Conservation (phyloP, 2,113 vertebrate species). For the Pristiophorus japonicus region DNA sequence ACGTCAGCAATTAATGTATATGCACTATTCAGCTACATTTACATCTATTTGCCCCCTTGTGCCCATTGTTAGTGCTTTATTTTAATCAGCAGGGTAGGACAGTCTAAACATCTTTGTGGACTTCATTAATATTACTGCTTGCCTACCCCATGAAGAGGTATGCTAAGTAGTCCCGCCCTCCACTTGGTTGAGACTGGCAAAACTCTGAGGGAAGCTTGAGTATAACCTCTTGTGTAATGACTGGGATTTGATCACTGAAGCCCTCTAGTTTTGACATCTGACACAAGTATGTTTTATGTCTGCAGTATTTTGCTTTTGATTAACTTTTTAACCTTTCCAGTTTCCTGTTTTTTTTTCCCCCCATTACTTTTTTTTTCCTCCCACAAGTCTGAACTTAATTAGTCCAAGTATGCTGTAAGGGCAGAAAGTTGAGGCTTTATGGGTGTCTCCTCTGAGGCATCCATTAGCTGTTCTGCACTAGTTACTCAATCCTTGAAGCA, state of each 20-base stretch:
- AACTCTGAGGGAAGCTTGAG: neutral
- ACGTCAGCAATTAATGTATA: neutral
- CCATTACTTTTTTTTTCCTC: neutral
- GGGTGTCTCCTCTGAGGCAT: neutral
- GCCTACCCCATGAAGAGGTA: neutral
- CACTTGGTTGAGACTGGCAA: neutral
- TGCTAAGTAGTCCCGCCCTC: neutral
- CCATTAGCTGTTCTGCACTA: neutral
- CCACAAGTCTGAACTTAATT: neutral
- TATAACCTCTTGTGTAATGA: neutral
- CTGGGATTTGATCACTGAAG: neutral
- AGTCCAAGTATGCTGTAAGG: neutral
- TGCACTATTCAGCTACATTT: neutral
- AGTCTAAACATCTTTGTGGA: neutral
- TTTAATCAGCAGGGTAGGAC: neutral
- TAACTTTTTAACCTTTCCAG: neutral
- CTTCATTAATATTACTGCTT: neutral
- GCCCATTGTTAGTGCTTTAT: neutral
- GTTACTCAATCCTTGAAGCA: neutral
- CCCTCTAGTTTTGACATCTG: neutral
- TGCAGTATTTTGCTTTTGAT: neutral
- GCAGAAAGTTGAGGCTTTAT: neutral
- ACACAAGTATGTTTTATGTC: neutral
- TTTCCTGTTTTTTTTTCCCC: neutral
- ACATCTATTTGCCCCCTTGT: neutral